Evolutionary conservation across 92 coral and sea anemone species (phyloP).

Genomic region (Desmophyllum pertusum): DNA sequence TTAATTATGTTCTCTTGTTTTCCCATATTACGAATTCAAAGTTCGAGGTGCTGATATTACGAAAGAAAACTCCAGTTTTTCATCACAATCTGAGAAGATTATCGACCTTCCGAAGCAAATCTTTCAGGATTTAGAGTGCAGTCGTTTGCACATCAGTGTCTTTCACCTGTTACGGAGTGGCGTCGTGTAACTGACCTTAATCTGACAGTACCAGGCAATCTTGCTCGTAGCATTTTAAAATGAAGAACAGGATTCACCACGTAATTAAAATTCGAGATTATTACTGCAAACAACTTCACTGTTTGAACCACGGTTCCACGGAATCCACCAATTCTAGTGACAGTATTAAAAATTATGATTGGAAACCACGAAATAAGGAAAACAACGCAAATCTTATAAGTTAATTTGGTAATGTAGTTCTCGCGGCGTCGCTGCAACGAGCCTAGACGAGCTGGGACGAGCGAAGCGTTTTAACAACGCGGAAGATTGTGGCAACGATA

Average conservation of each 20-base stretch:
- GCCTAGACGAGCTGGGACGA: background rate
- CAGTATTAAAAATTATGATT: background rate
- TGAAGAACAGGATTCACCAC: constrained; percentile 8
- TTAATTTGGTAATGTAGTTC: background rate
- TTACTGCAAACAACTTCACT: background rate
- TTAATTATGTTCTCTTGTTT: too few species aligned
- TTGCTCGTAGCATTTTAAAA: background rate
- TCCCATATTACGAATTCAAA: too few species aligned
- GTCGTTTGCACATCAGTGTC: background rate
- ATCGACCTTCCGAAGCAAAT: too few species aligned
- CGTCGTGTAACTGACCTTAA: background rate
- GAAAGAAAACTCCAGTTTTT: too few species aligned
- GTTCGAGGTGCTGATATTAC: too few species aligned
- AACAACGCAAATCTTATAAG: background rate
- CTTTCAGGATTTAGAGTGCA: background rate
- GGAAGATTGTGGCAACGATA: background rate
- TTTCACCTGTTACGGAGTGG: background rate
- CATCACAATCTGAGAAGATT: too few species aligned
- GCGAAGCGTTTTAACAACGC: constrained; percentile 6
- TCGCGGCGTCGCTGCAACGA: constrained; percentile 10
- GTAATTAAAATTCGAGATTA: background rate
- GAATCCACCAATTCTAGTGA: background rate
- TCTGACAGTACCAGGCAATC: background rate
- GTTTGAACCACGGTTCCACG: background rate
- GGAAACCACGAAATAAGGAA: constrained; percentile 9